Evolutionary conservation across 2,888 invertebrate genomes (phyloP).

Genomic region (Ophioninae sp.): DNA sequence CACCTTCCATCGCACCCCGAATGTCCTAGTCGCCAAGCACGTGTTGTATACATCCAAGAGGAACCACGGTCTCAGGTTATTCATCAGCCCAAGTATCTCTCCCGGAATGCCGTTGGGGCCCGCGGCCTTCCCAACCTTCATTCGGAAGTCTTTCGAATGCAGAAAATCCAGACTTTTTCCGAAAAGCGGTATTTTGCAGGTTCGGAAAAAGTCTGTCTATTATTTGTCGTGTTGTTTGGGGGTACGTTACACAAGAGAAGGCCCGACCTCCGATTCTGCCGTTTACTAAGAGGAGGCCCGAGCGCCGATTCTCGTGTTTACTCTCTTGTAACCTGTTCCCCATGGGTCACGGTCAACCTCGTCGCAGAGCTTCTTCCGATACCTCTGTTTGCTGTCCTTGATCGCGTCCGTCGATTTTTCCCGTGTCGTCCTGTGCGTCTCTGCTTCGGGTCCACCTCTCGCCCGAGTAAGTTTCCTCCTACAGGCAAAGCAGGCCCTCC

Average conservation of each 20-base stretch:
- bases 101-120: slow-evolving; percentile 43
- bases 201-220: no score
- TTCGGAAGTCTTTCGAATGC: no score
- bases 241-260: slow-evolving; percentile 30
- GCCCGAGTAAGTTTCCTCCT: no score
- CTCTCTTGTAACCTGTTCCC: slow-evolving; percentile 65
- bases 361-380: no score
- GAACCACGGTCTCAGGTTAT: slow-evolving; percentile 34
- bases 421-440: no score
- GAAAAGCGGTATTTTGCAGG: no score
- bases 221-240: not conserved
- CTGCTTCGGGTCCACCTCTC: no score
- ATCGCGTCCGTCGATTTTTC: slow-evolving; percentile 44
- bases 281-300: not conserved
- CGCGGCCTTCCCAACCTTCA: slow-evolving; percentile 11
- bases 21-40: slow-evolving; percentile 35
- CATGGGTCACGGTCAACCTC: slow-evolving; percentile 32
- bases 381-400: not conserved
- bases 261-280: slow-evolving; percentile 47
- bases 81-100: slow-evolving; percentile 43
- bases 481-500: no score
- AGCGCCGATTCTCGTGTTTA: slow-evolving; percentile 54
- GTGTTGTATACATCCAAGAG: slow-evolving; percentile 50
- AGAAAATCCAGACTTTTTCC: no score
- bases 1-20: slow-evolving; percentile 9